A percentile compares a stretch with the other conserved stretches of the same genome.
These are phyloP conservation scores for Heliconius erato DNA, from an alignment of 2,888 invertebrate genomes.

Conservation along the genomic window DNA sequence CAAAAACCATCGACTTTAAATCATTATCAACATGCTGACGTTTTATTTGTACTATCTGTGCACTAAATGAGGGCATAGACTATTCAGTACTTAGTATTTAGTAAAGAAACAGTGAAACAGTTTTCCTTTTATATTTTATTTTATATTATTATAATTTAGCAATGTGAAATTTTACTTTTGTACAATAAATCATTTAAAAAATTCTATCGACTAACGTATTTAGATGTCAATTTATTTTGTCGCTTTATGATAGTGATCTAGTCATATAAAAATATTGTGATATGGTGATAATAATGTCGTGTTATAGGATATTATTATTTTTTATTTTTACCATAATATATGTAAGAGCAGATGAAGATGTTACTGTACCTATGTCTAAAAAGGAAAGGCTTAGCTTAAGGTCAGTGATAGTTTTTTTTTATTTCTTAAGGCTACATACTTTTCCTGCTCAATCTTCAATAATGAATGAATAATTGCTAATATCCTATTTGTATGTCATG, in stretches of 20 bases:
- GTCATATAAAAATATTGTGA: slow-evolving; percentile 68
- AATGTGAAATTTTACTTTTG: slow-evolving; percentile 48
- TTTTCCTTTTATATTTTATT: slow-evolving; percentile 40
- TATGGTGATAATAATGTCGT: slow-evolving; percentile 74
- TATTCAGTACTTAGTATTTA: slow-evolving; percentile 18
- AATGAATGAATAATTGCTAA: neutral
- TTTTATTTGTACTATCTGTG: slow-evolving; percentile 38
- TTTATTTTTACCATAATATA: slow-evolving; percentile 77
- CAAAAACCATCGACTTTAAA: neutral
- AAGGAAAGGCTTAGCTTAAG: slow-evolving; percentile 88
- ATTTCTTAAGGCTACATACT: neutral
- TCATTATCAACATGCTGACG: slow-evolving; percentile 34
- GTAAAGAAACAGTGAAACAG: slow-evolving; percentile 16
- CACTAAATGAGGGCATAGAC: neutral
- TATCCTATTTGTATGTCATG: neutral
- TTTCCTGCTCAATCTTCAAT: neutral
- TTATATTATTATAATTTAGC: slow-evolving; percentile 39
- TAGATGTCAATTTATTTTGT: slow-evolving; percentile 30
- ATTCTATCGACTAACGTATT: slow-evolving; percentile 39
- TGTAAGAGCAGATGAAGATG: slow-evolving; percentile 76
- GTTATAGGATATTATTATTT: slow-evolving; percentile 73
- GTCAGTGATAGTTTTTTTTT: slow-evolving; percentile 69
- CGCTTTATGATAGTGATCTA: slow-evolving; percentile 52
- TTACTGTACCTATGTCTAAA: slow-evolving; percentile 84
- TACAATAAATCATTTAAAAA: slow-evolving; percentile 34